A percentile compares a stretch with the other conserved stretches of the same genome.
Conservation (phyloP, 2,797 vertebrate genomes). For the Cirrhinus mrigala region DNA sequence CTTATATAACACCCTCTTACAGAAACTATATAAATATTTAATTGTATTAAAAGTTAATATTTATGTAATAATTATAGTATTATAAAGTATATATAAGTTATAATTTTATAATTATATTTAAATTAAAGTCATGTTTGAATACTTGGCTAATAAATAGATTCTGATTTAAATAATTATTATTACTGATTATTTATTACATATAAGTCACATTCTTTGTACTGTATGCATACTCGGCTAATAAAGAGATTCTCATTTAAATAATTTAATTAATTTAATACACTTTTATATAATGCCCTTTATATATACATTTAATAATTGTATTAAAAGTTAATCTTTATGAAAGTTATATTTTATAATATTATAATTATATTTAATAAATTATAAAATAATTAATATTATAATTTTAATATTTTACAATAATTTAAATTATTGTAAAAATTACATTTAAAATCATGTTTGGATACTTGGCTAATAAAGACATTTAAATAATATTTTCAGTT, state of each 20-base stretch:
- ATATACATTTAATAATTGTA: background rate
- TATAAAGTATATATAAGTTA: background rate
- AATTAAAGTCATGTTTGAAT: background rate
- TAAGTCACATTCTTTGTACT: background rate
- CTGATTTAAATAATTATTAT: background rate
- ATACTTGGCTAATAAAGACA: too few relatives aligned
- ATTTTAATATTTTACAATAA: too few relatives aligned
- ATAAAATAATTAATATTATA: too few relatives aligned
- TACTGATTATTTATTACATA: background rate
- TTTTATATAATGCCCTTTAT: background rate
- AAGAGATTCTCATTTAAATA: background rate
- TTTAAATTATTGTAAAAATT: too few relatives aligned
- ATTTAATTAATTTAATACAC: background rate
- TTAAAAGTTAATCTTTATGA: too few relatives aligned
- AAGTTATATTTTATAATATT: too few relatives aligned
- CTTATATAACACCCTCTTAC: too few relatives aligned
- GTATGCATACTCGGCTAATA: background rate
- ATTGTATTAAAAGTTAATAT: too few relatives aligned
- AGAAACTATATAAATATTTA: too few relatives aligned
- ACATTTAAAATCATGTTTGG: too few relatives aligned
- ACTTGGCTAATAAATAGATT: background rate
- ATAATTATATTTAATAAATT: too few relatives aligned
- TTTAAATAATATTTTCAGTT: too few relatives aligned
- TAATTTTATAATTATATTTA: background rate
- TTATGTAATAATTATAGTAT: background rate